A percentile compares a stretch with the other conserved stretches of the same genome.
These are phyloP conservation scores for Percopsis transmontana DNA, from an alignment of 2,113 vertebrate species.

Conservation along the genomic window DNA sequence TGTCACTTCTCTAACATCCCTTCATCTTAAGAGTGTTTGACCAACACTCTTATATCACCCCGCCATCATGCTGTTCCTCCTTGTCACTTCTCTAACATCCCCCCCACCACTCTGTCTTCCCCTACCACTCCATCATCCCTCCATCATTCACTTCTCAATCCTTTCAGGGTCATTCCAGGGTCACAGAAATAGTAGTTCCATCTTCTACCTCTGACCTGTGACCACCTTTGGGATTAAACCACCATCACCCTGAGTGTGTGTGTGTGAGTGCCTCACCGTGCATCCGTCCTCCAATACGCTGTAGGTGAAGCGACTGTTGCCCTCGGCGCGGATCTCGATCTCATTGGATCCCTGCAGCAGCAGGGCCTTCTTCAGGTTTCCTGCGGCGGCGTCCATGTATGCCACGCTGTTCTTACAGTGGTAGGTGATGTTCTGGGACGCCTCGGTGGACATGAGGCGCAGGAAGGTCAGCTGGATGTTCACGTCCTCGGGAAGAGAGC, in stretches of 20 bases:
- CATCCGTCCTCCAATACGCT: constrained; percentile 90
- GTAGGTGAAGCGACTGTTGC: constrained; percentile 99
- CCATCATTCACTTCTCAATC: not conserved
- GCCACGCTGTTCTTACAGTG: constrained; percentile 99
- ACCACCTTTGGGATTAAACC: not conserved
- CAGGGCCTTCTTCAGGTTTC: constrained; percentile 96
- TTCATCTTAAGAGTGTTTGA: too few species aligned
- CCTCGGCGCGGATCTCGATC: constrained; percentile 97
- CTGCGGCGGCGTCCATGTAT: constrained; percentile 91
- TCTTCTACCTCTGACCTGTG: not conserved
- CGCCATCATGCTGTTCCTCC: not conserved
- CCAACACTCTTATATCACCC: too few species aligned
- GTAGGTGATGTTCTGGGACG: constrained; percentile 97
- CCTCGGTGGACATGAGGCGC: constrained; percentile 97
- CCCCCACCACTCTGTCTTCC: too few species aligned
- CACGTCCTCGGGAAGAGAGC: constrained; percentile 87
- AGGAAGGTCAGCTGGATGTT: constrained; percentile 98
- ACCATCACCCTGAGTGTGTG: not conserved
- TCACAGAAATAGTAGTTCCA: not conserved
- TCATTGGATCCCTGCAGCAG: constrained; percentile 98
- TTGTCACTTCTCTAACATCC: not conserved
- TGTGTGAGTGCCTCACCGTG: constrained; percentile 83
- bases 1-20: not conserved
- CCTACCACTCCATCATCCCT: not conserved
- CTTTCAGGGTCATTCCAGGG: too few species aligned